Conservation (phyloP, 2,797 vertebrate genomes). For the Alfaro cultratus region DNA sequence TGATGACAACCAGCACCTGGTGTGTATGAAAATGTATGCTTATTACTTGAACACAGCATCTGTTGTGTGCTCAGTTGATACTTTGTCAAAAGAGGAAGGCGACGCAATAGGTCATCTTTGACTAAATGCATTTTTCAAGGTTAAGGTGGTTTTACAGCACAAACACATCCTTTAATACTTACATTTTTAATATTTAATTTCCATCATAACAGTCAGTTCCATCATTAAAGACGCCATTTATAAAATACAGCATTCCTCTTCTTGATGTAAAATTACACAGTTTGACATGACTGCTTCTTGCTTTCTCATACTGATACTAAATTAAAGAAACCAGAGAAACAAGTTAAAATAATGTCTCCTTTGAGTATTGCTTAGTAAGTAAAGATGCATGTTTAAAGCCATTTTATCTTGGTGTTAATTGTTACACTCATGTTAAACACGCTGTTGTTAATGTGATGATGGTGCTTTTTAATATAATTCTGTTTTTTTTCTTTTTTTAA, state of each 20-base stretch:
- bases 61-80: conserved; percentile 42
- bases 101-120: conserved; percentile 35
- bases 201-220: conserved; percentile 14
- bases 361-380: conserved; percentile 18
- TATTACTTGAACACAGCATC: conserved; percentile 50
- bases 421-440: neutral
- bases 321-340: conserved; percentile 14
- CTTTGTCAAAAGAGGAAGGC: conserved; percentile 46
- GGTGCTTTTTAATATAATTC: conserved; percentile 32
- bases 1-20: conserved; percentile 59
- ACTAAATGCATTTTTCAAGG: conserved; percentile 32
- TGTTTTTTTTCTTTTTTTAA: conserved; percentile 20
- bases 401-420: conserved; percentile 8
- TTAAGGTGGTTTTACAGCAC: conserved; percentile 61
- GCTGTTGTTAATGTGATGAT: neutral
- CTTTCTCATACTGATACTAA: conserved; percentile 27
- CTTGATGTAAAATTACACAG: conserved; percentile 21
- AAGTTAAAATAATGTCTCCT: conserved; percentile 20
- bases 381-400: conserved; percentile 17
- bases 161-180: conserved; percentile 17
- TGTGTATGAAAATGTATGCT: conserved; percentile 61
- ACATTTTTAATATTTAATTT: neutral
- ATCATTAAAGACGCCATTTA: conserved; percentile 15
- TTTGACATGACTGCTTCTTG: conserved; percentile 17
- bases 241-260: conserved; percentile 13